These are phyloP conservation scores for Cossypha heuglini DNA, from an alignment of 2,797 vertebrate species.

Conservation along the genomic window DNA sequence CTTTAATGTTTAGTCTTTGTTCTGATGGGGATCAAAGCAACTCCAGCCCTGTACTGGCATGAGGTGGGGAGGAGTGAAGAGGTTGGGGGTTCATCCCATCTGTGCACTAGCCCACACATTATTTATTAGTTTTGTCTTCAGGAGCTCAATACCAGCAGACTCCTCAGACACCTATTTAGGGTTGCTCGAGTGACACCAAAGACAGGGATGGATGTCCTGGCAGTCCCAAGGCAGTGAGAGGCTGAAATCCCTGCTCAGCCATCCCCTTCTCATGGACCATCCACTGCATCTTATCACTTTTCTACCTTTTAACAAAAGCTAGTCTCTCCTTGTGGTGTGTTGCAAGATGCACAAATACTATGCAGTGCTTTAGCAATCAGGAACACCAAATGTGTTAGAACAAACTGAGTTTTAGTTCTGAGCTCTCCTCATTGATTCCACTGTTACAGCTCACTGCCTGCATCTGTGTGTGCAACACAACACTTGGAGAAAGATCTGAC, in stretches of 20 bases:
- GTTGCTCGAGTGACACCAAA: background rate
- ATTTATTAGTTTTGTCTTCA: background rate
- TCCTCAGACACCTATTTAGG: background rate
- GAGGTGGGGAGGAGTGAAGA: background rate
- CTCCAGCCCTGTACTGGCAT: background rate
- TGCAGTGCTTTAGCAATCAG: background rate
- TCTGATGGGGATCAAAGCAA: conserved; percentile 50
- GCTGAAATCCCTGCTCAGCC: background rate
- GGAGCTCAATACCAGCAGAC: background rate
- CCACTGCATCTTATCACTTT: background rate
- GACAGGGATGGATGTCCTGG: background rate
- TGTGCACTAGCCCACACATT: background rate
- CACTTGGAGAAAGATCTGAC: background rate
- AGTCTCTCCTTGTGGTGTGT: background rate
- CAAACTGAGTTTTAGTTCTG: background rate
- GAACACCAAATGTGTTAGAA: background rate
- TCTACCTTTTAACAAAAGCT: background rate
- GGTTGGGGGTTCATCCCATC: background rate
- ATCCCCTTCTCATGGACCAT: background rate
- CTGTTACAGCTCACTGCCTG: background rate
- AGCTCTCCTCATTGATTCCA: background rate
- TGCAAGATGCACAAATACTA: background rate
- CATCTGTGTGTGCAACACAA: background rate
- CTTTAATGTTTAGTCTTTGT: conserved; percentile 47
- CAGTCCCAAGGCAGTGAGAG: background rate